Percentiles rank a stretch among this genome's conserved stretches.
phyloP scores from a whole-genome alignment of 2,888 invertebrate species.

The Plagodis pulveraria region DNA sequence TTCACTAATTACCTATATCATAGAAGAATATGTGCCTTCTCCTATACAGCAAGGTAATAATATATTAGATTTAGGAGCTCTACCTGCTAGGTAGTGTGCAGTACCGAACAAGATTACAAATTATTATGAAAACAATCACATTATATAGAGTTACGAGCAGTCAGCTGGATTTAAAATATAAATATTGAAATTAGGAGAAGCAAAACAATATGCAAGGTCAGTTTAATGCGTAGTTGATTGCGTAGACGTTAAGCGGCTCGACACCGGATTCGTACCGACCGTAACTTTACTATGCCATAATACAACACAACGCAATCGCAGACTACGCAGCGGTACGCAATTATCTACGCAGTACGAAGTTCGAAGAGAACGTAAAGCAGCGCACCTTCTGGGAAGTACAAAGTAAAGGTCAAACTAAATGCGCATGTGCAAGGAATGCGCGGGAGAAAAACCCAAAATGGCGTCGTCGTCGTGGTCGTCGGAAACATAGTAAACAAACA shows the following conservation, averaged over 20 bases:
- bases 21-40: too few species aligned
- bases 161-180: slow-evolving; percentile 30
- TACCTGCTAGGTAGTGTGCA: too few species aligned
- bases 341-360: too few species aligned
- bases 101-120: neutral
- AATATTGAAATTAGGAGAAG: slow-evolving; percentile 25
- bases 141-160: slow-evolving; percentile 11
- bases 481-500: slow-evolving; percentile 45
- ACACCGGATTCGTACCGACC: slow-evolving; percentile 30
- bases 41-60: too few species aligned
- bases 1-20: too few species aligned
- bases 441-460: slow-evolving; percentile 44
- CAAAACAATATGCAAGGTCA: slow-evolving; percentile 39
- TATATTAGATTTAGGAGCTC: too few species aligned
- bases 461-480: slow-evolving; percentile 27
- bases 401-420: slow-evolving; percentile 19
- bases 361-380: too few species aligned
- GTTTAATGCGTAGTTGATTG: slow-evolving; percentile 38
- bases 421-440: slow-evolving; percentile 63
- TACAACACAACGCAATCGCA: too few species aligned
- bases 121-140: slow-evolving; percentile 14
- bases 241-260: slow-evolving; percentile 10
- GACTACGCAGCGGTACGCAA: too few species aligned
- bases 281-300: too few species aligned
- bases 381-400: slow-evolving; percentile 6